phyloP scores from a whole-genome alignment of 2,113 vertebrate genomes.

The Daphoenositta chrysoptera region DNA sequence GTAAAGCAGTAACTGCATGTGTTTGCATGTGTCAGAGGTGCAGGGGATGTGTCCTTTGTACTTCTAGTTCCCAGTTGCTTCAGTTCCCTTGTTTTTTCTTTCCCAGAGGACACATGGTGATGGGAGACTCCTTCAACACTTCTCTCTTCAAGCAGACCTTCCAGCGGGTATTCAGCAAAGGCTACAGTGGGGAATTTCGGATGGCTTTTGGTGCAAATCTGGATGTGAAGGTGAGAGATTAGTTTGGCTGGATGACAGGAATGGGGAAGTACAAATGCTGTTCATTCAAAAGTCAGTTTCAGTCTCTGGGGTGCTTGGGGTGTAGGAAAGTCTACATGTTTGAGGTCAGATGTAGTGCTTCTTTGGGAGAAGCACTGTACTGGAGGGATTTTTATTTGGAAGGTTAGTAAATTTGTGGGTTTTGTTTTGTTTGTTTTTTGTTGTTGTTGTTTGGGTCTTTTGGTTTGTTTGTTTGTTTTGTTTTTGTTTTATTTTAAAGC shows the following conservation, averaged over 20 bases:
- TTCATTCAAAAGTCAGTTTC: neutral
- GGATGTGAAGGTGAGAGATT: slow-evolving; percentile 87
- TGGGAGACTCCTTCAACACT: slow-evolving; percentile 98
- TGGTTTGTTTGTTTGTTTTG: neutral
- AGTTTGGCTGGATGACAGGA: neutral
- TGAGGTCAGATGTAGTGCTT: neutral
- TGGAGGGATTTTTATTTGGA: neutral
- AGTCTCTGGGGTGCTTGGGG: neutral
- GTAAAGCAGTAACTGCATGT: neutral
- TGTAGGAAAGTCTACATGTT: neutral
- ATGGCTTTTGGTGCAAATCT: slow-evolving; percentile 94
- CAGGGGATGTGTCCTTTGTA: neutral
- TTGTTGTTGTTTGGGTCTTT: neutral
- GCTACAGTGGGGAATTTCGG: slow-evolving; percentile 87
- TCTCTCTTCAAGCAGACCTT: slow-evolving; percentile 99
- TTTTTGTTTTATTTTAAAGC: neutral
- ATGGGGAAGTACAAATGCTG: neutral
- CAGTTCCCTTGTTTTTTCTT: neutral
- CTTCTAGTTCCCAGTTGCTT: neutral
- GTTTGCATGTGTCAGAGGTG: neutral
- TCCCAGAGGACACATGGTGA: slow-evolving; percentile 90
- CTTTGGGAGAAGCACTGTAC: neutral
- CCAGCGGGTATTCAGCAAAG: slow-evolving; percentile 93
- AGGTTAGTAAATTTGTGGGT: neutral
- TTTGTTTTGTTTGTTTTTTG: neutral